Base-by-base conservation (phyloP, 2,113 vertebrate species). In the Coreoperca whiteheadi region DNA sequence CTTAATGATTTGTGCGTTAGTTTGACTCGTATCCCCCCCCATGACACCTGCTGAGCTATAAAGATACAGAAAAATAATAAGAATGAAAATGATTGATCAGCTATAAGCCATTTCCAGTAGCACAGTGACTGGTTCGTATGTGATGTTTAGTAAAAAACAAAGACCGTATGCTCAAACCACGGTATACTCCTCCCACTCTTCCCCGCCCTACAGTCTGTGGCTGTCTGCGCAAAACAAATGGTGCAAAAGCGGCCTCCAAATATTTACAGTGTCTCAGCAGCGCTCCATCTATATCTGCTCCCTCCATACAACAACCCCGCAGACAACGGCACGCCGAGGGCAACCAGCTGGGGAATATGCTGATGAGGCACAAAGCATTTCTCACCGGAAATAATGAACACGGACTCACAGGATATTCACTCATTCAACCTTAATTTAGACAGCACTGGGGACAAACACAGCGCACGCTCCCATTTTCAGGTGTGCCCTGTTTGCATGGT, bases 251-350 rank as follows among this genome's bases (percentile, higher is more conserved):
- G 66, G 79, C 80, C 80, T 88, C 87, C 79, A 91, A 90, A 90
- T 94, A 92, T 94, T 91, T 91, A 92, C 87, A 83, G 87, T 88
- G 71, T 66, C 84, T 80, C 83, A 79, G 92, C 88, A 81, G 78
- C 46, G 41, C 80, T 87, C 60, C 88, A 90, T 88, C 90, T 76
- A 82, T 85, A 90, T 86, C 75, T 77, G 82, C 69, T 81, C 54
- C 68, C 41, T 59, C 77, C 72, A 41, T 57, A 43, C 75, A 71
- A 66, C 73, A 67, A 54, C 85, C 48, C 56, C 0, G n/a, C 68
- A 89, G 87, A 93, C 87, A 86, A 84, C 77, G 4, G 75, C 80
- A 30, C 5, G 66, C 68, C 34, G 46, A 77, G 82, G 86, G 85
- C 86, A 87, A 68, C 70, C 77, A 90, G 81, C 79, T 83, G 83